Evolutionary conservation across 2,888 invertebrate species (phyloP).

Genomic region (Diogma glabrata): DNA sequence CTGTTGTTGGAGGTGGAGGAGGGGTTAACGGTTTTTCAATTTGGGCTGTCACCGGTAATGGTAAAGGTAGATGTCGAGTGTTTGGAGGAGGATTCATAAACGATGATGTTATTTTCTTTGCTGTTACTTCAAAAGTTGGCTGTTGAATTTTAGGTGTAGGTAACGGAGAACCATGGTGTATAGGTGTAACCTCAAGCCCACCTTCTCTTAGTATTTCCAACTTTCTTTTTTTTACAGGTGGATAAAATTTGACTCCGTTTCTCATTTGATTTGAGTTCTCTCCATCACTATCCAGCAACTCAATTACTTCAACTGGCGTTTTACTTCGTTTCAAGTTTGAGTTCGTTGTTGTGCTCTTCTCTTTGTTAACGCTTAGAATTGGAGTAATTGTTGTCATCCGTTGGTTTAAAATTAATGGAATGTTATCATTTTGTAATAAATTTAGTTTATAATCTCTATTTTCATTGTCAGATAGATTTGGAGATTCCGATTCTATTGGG

Average conservation of each 20-base stretch:
- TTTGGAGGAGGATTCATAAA: too few relatives aligned
- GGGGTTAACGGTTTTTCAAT: not conserved
- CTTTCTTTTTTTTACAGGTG: conserved; percentile 52
- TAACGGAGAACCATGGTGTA: conserved; percentile 24
- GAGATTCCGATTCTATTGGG: too few relatives aligned
- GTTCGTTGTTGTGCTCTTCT: conserved; percentile 9
- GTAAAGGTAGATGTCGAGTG: too few relatives aligned
- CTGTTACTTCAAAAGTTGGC: not conserved
- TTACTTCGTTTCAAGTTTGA: conserved; percentile 10
- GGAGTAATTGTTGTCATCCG: conserved; percentile 19
- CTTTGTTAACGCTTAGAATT: conserved; percentile 8
- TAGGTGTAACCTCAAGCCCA: conserved; percentile 62
- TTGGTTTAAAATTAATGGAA: conserved; percentile 17
- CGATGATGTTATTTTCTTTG: conserved; percentile 3
- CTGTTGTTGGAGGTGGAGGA: not conserved
- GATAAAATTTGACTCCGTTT: conserved; percentile 12
- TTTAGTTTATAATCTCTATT: too few relatives aligned
- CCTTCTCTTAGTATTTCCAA: conserved; percentile 63
- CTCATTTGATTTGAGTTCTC: conserved; percentile 13
- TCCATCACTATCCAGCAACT: conserved; percentile 19
- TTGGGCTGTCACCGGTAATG: not conserved
- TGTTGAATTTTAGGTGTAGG: not conserved
- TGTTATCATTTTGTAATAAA: conserved; percentile 17
- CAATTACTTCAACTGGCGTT: conserved; percentile 18
- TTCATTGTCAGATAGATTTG: conserved; percentile 5